These are phyloP conservation scores for mouse (Mus musculus) DNA, from an alignment of 2,113 vertebrate genomes.

Conservation along the genomic window GRCm39 chr13:77695501-77696000, in stretches of 20 bases:
- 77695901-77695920: slow-evolving; percentile 60
- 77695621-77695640: not conserved
- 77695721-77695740: not conserved
- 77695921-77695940: slow-evolving; percentile 77
- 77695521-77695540: not conserved
- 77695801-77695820: slow-evolving; percentile 38
- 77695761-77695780: not conserved
- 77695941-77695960: slow-evolving; percentile 77
- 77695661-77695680: not conserved
- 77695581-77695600: not conserved
- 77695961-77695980: slow-evolving; percentile 80
- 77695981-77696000: slow-evolving; percentile 80
- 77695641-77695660: not conserved
- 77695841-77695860: not conserved
- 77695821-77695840: not conserved
- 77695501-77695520: not conserved
- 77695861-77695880: slow-evolving; percentile 2
- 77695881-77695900: slow-evolving; percentile 53
- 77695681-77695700: not conserved
- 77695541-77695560: not conserved
- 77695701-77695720: not conserved
- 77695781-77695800: not conserved
- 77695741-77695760: not conserved
- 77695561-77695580: not conserved
- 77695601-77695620: not conserved